Base-by-base conservation (phyloP, 2,113 vertebrate species). In the Hirundichthys speculiger region DNA sequence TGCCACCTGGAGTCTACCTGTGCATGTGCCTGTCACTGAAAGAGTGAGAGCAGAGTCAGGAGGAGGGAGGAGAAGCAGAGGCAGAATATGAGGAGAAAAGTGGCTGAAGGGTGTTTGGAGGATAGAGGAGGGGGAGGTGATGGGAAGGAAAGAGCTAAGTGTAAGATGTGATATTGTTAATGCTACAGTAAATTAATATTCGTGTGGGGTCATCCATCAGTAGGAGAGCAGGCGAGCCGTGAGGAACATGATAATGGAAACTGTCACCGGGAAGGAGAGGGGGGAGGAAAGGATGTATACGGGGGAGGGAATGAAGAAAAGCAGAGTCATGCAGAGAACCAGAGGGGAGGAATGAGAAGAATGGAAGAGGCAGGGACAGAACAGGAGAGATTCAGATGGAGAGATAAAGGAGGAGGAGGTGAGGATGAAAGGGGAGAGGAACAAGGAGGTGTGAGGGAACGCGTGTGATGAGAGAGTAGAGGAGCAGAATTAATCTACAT, bases 131-230 rank as follows among this genome's bases (percentile, higher is more conserved):
- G 45, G 39, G 41, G 15, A 3, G 20, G 41, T n/a, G n/a, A n/a
- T n/a, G n/a, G n/a, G n/a, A n/a, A 46, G 57, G 75, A 54, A 45
- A 58, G 64, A 64, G 50, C 55, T 48, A 79, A 78, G 85, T 67
- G 80, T 68, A 85, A 86, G 82, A 58, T 83, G 86, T 86, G 88
- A 86, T 87, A 87, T 79, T 89, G 87, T 88, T 90, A 92, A 83
- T 85, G 82, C 90, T 88, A 90, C 86, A 90, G 86, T 86, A 91
- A 84, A 93, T 90, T 87, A 86, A 92, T 91, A 92, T 89, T 92
- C 86, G 70, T 64, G 70, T 90, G 86, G 84, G 90, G 91, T 91
- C 93, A 92, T 90, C 89, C 83, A 77, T 67, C 89, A 52, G 86
- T 73, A 83, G 84, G 63, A 40, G 80, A 89, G 69, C 61, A 72